phyloP scores from a whole-genome alignment of 2,113 vertebrate species.

The Gasterosteus nipponicus region DNA sequence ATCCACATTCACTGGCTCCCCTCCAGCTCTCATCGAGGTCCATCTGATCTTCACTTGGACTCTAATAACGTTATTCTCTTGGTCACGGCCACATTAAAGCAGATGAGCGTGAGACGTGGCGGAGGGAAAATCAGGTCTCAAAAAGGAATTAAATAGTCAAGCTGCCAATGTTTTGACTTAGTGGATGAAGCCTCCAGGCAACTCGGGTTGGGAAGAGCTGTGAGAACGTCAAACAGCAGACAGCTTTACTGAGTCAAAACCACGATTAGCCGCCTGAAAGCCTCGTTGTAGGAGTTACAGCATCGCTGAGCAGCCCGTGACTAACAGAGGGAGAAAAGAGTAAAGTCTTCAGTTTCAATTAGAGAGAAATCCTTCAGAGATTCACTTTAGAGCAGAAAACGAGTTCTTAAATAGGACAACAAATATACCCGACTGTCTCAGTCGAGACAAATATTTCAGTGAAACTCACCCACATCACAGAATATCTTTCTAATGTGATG shows the following conservation, averaged over 20 bases:
- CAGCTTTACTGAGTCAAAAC: conserved; percentile 59
- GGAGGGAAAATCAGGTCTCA: conserved; percentile 51
- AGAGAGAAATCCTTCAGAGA: conserved; percentile 34
- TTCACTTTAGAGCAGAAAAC: conserved; percentile 23
- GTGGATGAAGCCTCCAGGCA: conserved; percentile 69
- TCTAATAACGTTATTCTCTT: conserved; percentile 63
- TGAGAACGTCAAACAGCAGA: conserved; percentile 73
- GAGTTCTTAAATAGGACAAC: conserved; percentile 16
- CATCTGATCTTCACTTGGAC: conserved; percentile 56
- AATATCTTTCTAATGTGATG: not conserved
- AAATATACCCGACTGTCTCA: conserved; percentile 3
- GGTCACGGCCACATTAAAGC: conserved; percentile 70
- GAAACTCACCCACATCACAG: conserved; percentile 3
- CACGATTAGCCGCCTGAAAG: conserved; percentile 58
- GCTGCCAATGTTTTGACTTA: conserved; percentile 79
- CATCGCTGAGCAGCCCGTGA: conserved; percentile 35
- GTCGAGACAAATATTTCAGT: conserved; percentile 18
- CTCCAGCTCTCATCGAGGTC: conserved; percentile 52
- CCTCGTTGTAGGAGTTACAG: conserved; percentile 54
- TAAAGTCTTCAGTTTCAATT: conserved; percentile 46
- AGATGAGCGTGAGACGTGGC: conserved; percentile 62
- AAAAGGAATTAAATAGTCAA: conserved; percentile 64
- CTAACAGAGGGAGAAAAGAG: conserved; percentile 38
- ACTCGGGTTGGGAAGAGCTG: conserved; percentile 51
- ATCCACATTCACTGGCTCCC: conserved; percentile 34